These are phyloP conservation scores for Hypsopygia costalis DNA, from an alignment of 2,888 invertebrate genomes.

Conservation along the genomic window DNA sequence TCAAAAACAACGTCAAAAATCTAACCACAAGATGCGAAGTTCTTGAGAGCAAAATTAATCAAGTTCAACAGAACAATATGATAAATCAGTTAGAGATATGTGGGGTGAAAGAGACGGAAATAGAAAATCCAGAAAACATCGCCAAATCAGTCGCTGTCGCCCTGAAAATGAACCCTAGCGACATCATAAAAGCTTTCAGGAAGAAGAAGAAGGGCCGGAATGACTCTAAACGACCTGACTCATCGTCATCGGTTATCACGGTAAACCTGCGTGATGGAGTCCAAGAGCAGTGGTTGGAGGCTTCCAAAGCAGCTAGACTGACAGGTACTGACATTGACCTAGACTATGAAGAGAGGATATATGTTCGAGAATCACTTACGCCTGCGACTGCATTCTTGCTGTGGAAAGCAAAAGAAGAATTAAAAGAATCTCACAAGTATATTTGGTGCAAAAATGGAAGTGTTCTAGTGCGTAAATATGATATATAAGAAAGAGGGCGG, in stretches of 20 bases:
- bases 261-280: not conserved
- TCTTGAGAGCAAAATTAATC: conserved; percentile 6
- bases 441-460: too few species aligned
- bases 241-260: not conserved
- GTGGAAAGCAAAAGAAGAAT: conserved; percentile 6
- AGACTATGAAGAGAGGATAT: not conserved
- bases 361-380: conserved; percentile 4
- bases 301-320: not conserved
- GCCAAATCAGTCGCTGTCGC: not conserved
- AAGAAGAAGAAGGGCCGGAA: not conserved
- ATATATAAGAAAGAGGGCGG: too few species aligned
- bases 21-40: not conserved
- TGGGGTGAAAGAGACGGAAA: conserved; percentile 3
- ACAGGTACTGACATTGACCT: not conserved
- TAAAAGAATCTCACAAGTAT: too few species aligned
- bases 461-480: too few species aligned
- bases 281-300: conserved; percentile 4
- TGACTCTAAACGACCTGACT: not conserved
- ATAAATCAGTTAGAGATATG: conserved; percentile 7
- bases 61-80: conserved; percentile 3
- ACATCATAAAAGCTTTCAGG: not conserved
- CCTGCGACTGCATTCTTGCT: conserved; percentile 6
- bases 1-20: conserved; percentile 5
- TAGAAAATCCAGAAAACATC: conserved; percentile 1
- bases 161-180: not conserved